Percentiles rank a stretch among this genome's conserved stretches.
Conservation (phyloP, 2,113 vertebrate genomes). For the Ariopsis seemanni region DNA sequence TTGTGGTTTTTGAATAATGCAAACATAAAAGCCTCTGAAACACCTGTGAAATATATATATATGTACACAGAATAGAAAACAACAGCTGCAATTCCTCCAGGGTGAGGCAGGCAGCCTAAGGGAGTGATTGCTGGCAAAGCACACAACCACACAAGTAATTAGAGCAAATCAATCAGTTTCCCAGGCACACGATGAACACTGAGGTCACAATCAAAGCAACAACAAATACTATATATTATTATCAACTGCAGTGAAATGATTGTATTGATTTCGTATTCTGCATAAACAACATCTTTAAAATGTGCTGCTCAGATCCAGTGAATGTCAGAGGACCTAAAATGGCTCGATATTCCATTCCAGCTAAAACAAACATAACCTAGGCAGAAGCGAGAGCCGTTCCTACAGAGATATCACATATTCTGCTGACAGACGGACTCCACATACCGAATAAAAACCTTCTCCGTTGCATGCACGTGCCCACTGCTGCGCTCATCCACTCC, state of each 20-base stretch:
- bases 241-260: background rate
- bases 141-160: slow-evolving; percentile 37
- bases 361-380: slow-evolving; percentile 43
- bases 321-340: slow-evolving; percentile 27
- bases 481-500: slow-evolving; percentile 29
- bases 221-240: background rate
- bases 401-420: slow-evolving; percentile 35
- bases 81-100: slow-evolving; percentile 30
- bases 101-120: slow-evolving; percentile 30
- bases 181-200: background rate
- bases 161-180: slow-evolving; percentile 42
- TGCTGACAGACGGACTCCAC: slow-evolving; percentile 39
- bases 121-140: slow-evolving; percentile 33
- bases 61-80: slow-evolving; percentile 12
- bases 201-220: slow-evolving; percentile 25
- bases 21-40: slow-evolving; percentile 4
- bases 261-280: background rate
- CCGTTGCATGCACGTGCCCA: slow-evolving; percentile 32
- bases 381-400: slow-evolving; percentile 29
- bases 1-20: slow-evolving; percentile 45
- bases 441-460: slow-evolving; percentile 37
- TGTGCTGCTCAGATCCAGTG: slow-evolving; percentile 15
- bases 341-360: slow-evolving; percentile 35
- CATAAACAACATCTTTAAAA: slow-evolving; percentile 36
- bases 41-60: slow-evolving; percentile 20